Conservation (phyloP, 2,888 invertebrate species). For the Chalcosyrphus nemorum region DNA sequence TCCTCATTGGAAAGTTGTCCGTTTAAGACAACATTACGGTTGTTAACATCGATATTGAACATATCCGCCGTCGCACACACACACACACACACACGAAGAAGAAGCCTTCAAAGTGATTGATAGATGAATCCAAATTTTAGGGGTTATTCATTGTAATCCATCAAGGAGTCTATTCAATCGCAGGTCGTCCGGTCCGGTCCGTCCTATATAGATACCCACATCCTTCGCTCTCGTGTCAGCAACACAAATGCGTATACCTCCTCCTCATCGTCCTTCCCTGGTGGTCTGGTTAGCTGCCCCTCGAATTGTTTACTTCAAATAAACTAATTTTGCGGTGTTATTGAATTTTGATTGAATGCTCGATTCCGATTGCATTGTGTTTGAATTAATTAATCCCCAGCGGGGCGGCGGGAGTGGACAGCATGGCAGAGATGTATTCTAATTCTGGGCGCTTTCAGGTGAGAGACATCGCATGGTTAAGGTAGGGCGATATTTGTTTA, state of each 20-base stretch:
- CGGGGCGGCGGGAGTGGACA: no score
- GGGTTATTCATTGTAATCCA: slow-evolving; percentile 39
- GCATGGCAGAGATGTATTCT: no score
- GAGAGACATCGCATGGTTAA: no score
- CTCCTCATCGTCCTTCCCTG: no score
- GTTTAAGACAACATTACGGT: slow-evolving; percentile 32
- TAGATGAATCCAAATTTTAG: slow-evolving; percentile 24
- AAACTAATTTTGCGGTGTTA: slow-evolving; percentile 46
- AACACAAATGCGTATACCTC: background rate
- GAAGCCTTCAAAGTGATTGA: slow-evolving; percentile 26
- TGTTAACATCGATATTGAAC: slow-evolving; percentile 28
- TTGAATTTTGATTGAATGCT: slow-evolving; percentile 43
- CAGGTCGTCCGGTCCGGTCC: background rate
- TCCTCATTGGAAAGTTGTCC: slow-evolving; percentile 12
- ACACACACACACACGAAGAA: background rate
- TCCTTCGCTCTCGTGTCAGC: background rate
- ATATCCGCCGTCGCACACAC: background rate
- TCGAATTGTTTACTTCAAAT: slow-evolving; percentile 42
- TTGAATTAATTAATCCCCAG: slow-evolving; percentile 40
- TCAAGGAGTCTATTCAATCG: slow-evolving; percentile 15
- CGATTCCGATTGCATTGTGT: slow-evolving; percentile 45
- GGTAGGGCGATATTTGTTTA: no score
- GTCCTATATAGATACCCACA: background rate
- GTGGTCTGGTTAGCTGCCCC: background rate
- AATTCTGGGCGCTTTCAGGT: no score